Evolutionary conservation across 1,140 invertebrate species (phyloP), one percentile per base, ranked within the genome.

Genomic region (Drosophila orena): DNA sequence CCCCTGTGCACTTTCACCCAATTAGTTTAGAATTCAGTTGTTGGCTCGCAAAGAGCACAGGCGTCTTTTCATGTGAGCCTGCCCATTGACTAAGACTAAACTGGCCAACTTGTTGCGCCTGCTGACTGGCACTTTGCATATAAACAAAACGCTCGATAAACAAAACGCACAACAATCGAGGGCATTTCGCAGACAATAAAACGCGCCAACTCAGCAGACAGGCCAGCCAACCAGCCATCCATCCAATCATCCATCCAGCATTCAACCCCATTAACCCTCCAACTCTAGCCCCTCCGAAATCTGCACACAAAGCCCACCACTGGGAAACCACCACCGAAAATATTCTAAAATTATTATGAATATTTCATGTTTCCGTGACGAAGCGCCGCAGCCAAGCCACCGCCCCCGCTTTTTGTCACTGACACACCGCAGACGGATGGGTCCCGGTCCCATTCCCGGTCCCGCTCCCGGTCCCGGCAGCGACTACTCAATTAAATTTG

Each of bases 401-500:
- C 44, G 35, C 71, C 57, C 65, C 60, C 77, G 50, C 52, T 14
- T 56, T 49, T 54, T 80, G 77, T 80, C 53, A 62, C 27, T 58
- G 73, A 60, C 74, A 77, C 50, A 40, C 42, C 52, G 53, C 65
- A 57, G 34, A 22, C 79, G 69, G 79, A 79, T 81, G 81, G 76
- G 69, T 64, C 44, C 47, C 6, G 12, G 7, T 27, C 10, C 71
- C 50, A 43, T n/a, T 64, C 44, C 47, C 6, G 12, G 7, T 27
- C 10, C 71, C 50, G 43, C n/a, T 64, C 44, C 47, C 6, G 12
- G 7, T 27, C 10, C 71, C 50, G 43, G 77, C 72, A 69, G 59
- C 76, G 70, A 83, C 72, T 78, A 90, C 81, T 90, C 86, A 90
- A 90, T 90, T 90, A 86, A 83, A 83, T 83, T 86, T 88, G 44